A percentile compares a stretch with the other conserved stretches of the same genome.
phyloP scores from a whole-genome alignment of 2,888 invertebrate genomes.

The Pammene fasciana region DNA sequence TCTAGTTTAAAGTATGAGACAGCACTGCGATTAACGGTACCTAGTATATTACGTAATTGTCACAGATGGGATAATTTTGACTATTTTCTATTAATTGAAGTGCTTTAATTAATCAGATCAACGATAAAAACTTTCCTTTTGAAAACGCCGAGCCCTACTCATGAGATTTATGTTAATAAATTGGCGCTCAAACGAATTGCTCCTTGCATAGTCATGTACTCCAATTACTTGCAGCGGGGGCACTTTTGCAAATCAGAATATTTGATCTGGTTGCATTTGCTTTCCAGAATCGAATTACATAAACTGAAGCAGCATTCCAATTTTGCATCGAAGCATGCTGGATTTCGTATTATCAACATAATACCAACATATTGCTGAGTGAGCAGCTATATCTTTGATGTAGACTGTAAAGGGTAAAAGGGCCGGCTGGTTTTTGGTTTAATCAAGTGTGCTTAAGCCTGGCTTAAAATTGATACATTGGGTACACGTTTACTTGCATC shows the following conservation, averaged over 20 bases:
- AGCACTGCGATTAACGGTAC: too few species aligned
- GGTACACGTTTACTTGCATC: not conserved
- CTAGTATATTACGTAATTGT: too few species aligned
- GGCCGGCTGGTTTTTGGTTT: conserved; percentile 25
- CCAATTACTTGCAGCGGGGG: conserved; percentile 24
- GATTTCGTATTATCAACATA: conserved; percentile 14
- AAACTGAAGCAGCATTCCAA: not conserved
- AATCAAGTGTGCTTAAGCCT: conserved; percentile 28
- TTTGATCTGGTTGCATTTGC: conserved; percentile 20
- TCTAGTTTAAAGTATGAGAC: too few species aligned
- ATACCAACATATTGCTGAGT: conserved; percentile 6
- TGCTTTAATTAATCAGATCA: too few species aligned
- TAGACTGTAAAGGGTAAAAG: conserved; percentile 14
- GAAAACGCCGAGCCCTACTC: not conserved
- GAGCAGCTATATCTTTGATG: conserved; percentile 21
- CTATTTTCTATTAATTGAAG: too few species aligned
- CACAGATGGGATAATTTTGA: too few species aligned
- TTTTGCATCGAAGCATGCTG: not conserved
- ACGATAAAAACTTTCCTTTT: too few species aligned
- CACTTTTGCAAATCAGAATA: conserved; percentile 9
- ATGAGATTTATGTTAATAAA: not conserved
- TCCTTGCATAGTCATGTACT: conserved; percentile 10
- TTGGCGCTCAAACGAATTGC: not conserved
- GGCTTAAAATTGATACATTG: conserved; percentile 35
- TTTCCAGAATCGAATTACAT: conserved; percentile 18